Evolutionary conservation across 2,888 invertebrate species (phyloP).

Genomic region (Cheilosia soror): DNA sequence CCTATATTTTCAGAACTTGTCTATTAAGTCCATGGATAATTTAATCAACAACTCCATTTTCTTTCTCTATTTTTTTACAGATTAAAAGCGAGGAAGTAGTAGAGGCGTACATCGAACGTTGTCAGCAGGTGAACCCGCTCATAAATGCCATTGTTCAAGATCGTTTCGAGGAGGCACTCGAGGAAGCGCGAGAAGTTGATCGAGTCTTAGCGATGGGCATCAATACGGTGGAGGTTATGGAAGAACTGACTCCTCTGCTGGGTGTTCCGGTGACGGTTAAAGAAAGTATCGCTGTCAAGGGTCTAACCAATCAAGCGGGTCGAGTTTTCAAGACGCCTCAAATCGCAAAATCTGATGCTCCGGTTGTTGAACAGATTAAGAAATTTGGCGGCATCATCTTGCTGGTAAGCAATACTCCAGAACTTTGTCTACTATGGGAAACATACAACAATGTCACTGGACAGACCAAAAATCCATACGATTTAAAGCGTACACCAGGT

Average conservation of each 20-base stretch:
- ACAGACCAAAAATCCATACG: constrained; percentile 94
- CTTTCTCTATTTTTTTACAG: constrained; percentile 82
- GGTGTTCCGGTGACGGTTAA: constrained; percentile 95
- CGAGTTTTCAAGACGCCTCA: constrained; percentile 85
- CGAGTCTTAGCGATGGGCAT: constrained; percentile 86
- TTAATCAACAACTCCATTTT: too few relatives aligned
- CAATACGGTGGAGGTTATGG: constrained; percentile 86
- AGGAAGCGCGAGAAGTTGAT: constrained; percentile 90
- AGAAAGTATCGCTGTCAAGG: constrained; percentile 91
- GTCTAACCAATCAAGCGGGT: constrained; percentile 91
- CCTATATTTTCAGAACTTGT: too few relatives aligned
- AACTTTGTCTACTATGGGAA: constrained; percentile 96
- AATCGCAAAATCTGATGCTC: constrained; percentile 90
- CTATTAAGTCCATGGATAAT: too few relatives aligned
- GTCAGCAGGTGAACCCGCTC: constrained; percentile 90
- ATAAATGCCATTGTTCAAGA: constrained; percentile 93
- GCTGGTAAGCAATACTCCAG: constrained; percentile 95
- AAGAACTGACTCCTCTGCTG: constrained; percentile 89
- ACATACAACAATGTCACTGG: constrained; percentile 95
- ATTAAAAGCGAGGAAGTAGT: constrained; percentile 89
- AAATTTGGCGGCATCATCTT: constrained; percentile 93
- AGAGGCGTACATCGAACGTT: constrained; percentile 89
- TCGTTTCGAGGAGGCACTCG: constrained; percentile 89
- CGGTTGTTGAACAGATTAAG: constrained; percentile 88
- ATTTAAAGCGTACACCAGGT: constrained; percentile 90